Conservation (phyloP, 2,113 vertebrate genomes). For the Hemichromis elongatus region DNA sequence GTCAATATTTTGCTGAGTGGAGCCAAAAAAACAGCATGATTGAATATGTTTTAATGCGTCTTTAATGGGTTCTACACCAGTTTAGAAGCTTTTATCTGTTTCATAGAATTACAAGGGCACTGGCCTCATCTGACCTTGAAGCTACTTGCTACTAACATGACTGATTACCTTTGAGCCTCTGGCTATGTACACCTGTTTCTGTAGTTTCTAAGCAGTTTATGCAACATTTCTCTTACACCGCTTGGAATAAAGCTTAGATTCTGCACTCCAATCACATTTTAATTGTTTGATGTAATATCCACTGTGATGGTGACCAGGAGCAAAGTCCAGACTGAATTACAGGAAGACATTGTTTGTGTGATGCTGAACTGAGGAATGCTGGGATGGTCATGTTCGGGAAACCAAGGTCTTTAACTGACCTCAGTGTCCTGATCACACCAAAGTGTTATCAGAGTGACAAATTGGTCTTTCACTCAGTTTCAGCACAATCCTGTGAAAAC, state of each 20-base stretch:
- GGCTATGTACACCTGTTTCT: not conserved
- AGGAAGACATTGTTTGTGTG: not conserved
- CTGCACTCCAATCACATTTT: not conserved
- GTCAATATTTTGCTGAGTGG: not conserved
- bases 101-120: not conserved
- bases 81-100: not conserved
- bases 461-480: not conserved
- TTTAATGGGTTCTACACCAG: not conserved
- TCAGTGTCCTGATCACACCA: constrained; percentile 23
- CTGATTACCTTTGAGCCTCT: not conserved
- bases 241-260: not conserved
- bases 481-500: not conserved
- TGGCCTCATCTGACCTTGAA: not conserved
- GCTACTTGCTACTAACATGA: not conserved
- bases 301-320: not conserved
- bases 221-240: rapidly evolving
- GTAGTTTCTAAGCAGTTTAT: not conserved
- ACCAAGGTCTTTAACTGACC: not conserved
- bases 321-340: not conserved
- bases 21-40: not conserved
- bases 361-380: constrained; percentile 43
- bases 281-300: not conserved
- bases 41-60: not conserved
- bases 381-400: constrained; percentile 46
- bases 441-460: constrained; percentile 1